Conservation (phyloP, 2,797 vertebrate species). For the Chloroceryle inda region DNA sequence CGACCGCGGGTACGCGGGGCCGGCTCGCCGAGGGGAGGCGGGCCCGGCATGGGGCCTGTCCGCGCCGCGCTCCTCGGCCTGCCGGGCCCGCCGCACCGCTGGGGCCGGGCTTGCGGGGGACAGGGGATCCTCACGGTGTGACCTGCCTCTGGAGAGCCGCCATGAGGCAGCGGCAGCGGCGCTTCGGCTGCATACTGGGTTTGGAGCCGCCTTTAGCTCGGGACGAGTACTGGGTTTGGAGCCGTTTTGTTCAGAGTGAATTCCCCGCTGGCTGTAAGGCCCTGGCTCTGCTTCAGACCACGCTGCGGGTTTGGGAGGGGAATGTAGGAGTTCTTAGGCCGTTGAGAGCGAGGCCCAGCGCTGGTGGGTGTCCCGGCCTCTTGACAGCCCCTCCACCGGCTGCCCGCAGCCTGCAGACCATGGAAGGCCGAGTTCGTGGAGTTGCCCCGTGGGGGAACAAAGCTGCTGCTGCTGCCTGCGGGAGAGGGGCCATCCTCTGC, state of each 20-base stretch:
- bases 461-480: not conserved
- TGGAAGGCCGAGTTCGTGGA: no score
- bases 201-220: fast-evolving
- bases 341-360: fast-evolving
- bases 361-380: not conserved
- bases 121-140: no score
- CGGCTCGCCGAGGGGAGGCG: not conserved
- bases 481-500: not conserved
- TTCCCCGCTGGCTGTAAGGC: fast-evolving
- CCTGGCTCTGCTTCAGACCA: fast-evolving
- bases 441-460: not conserved
- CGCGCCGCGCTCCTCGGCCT: not conserved
- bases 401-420: not conserved
- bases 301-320: not conserved
- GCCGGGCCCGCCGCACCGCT: not conserved
- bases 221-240: fast-evolving
- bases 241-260: fast-evolving
- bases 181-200: fast-evolving
- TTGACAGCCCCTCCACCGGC: no score
- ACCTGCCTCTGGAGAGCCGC: fast-evolving
- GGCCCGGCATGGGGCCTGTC: not conserved
- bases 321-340: fast-evolving
- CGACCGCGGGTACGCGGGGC: not conserved
- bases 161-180: not conserved
- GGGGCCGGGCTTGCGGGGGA: not conserved